Base-by-base conservation (phyloP, 2,888 invertebrate species). In the Amblyjoppa proteus region DNA sequence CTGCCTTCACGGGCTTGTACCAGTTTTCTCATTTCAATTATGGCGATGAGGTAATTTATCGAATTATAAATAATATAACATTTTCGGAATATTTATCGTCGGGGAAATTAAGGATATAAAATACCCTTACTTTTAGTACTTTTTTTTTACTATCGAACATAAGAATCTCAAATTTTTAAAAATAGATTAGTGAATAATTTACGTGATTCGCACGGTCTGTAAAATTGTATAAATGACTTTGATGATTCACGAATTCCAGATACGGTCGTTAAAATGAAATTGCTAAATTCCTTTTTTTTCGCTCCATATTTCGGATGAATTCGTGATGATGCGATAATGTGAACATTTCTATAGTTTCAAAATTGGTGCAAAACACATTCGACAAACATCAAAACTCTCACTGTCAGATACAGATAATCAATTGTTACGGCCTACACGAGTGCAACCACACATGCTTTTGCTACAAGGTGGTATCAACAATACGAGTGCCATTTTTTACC, bases 361-460 rank as follows among this genome's bases (percentile, higher is more conserved):
- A 89, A 88, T 90, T 89, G 90, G 93, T 93, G 93, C 93, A 94
- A 77, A 91, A 92, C 90, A 93, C 93, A 93, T 93, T 93, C 92
- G 92, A 91, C 92, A 92, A 89, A 93, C 93, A 94, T 94, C 94
- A 94, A 94, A 94, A 94, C 94, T 93, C 94, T 93, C 93, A 94
- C 92, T 93, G 94, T 94, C 94, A 94, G 94, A 94, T 93, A 93
- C 92, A 92, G 90, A 91, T 90, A 92, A 90, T 90, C 88, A 88
- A 89, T 89, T 88, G 87, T 87, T 91, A 82, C 64, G 71, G 81
- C 87, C 90, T 91, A 92, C 89, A 89, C 87, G 87, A 91, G 93
- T 93, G 93, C 94, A 92, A 89, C 90, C 91, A 90, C 89, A 88
- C 94, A 93, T 94, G 94, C 94, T 87, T 69, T 89, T 88, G 66